These are phyloP conservation scores for Cyanoderma ruficeps DNA, from an alignment of 2,113 vertebrate genomes.

Conservation along the genomic window DNA sequence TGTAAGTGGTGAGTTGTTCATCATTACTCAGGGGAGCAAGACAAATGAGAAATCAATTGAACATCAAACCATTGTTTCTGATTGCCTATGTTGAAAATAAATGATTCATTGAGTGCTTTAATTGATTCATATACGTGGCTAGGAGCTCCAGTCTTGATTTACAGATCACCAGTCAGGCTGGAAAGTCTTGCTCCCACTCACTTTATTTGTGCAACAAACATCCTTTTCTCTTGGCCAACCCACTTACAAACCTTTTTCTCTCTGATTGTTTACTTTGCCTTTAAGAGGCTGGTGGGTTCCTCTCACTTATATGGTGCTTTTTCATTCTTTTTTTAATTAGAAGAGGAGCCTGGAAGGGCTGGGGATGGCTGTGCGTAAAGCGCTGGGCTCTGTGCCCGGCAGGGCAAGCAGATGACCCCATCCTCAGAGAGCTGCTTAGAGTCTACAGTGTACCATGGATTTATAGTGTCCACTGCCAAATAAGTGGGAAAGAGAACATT, in stretches of 20 bases:
- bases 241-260: not conserved
- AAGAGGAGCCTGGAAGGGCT: not conserved
- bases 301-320: not conserved
- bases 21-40: constrained; percentile 49
- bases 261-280: constrained; percentile 20
- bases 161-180: constrained; percentile 25
- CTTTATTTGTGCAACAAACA: constrained; percentile 57
- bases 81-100: constrained; percentile 41
- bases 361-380: not conserved
- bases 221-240: constrained; percentile 25
- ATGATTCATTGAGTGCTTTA: constrained; percentile 48
- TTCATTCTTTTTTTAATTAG: not conserved
- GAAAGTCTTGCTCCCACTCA: constrained; percentile 51
- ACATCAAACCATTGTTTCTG: constrained; percentile 49
- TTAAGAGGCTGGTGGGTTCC: not conserved
- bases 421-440: not conserved
- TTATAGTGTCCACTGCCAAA: not conserved
- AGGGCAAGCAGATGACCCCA: not conserved
- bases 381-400: not conserved
- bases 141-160: constrained; percentile 36
- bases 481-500: not conserved
- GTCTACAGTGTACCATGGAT: not conserved
- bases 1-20: not conserved
- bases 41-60: constrained; percentile 68
- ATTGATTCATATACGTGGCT: constrained; percentile 28